phyloP scores from a whole-genome alignment of 2,113 vertebrate species.

The Plestiodon gilberti region DNA sequence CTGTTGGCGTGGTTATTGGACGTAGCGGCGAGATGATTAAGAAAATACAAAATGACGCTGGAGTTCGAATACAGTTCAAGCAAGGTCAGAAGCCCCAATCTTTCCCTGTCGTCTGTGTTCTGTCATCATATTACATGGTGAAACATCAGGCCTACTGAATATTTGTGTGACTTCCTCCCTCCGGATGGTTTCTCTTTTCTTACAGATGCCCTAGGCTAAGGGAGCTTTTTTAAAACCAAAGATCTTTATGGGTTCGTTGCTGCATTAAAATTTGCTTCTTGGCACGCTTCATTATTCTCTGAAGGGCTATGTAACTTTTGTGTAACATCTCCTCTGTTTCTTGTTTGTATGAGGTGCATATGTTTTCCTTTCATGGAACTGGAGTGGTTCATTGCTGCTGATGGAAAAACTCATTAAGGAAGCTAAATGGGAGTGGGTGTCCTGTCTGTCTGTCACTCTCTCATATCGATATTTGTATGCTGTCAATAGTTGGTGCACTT shows the following conservation, averaged over 20 bases:
- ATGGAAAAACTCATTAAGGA: neutral
- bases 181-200: neutral
- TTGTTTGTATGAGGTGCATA: neutral
- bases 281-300: neutral
- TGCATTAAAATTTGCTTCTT: neutral
- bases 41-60: constrained; percentile 92
- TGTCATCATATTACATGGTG: neutral
- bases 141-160: neutral
- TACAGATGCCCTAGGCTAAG: neutral
- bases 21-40: constrained; percentile 94
- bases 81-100: constrained; percentile 76
- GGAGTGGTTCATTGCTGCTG: neutral
- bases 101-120: too few species aligned
- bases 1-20: constrained; percentile 91
- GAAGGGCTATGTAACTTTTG: neutral
- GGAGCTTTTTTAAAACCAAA: neutral
- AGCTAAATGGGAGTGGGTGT: neutral
- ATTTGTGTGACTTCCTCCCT: neutral
- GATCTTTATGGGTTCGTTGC: neutral
- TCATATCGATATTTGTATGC: neutral
- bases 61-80: constrained; percentile 94
- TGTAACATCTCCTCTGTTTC: too few species aligned
- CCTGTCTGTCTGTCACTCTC: neutral
- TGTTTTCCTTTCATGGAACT: neutral
- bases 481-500: neutral